A percentile compares a stretch with the other conserved stretches of the same genome.
Evolutionary conservation across 2,888 invertebrate species (phyloP).

Genomic region (Hemistola chrysoprasaria): DNA sequence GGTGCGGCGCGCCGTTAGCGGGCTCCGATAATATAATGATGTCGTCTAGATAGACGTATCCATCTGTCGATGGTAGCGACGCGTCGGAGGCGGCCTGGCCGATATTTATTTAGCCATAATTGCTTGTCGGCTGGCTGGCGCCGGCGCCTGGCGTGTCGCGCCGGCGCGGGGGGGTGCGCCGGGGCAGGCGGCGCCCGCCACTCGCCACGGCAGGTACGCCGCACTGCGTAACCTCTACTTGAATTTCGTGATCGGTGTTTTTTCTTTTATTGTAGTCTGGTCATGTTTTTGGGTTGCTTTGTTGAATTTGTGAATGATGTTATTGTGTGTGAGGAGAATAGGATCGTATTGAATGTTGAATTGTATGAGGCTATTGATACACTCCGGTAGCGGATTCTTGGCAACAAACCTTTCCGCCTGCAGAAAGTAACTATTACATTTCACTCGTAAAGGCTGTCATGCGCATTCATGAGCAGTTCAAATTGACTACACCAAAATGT

Average conservation of each 20-base stretch:
- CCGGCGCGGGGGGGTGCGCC: conserved; percentile 43
- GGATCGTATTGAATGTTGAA: conserved; percentile 43
- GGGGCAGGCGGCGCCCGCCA: conserved; percentile 34
- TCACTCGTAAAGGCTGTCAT: too few species aligned
- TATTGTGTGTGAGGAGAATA: conserved; percentile 45
- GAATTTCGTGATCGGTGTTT: conserved; percentile 75
- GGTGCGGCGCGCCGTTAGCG: conserved; percentile 50
- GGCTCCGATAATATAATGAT: conserved; percentile 63
- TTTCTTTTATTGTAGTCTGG: conserved; percentile 66
- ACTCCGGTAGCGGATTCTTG: conserved; percentile 9
- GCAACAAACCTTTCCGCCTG: too few species aligned
- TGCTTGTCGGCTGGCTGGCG: conserved; percentile 79
- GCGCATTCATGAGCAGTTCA: too few species aligned
- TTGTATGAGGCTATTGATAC: conserved; percentile 32
- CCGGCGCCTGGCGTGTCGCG: conserved; percentile 79
- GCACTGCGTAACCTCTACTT: conserved; percentile 70
- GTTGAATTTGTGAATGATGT: conserved; percentile 76
- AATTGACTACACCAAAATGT: too few species aligned
- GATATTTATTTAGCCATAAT: conserved; percentile 82
- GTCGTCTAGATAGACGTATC: conserved; percentile 69
- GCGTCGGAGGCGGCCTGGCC: conserved; percentile 68
- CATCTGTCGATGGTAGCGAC: conserved; percentile 65
- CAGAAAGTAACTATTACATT: too few species aligned
- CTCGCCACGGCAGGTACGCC: conserved; percentile 68
- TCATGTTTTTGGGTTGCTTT: conserved; percentile 74